phyloP scores from a whole-genome alignment of 2,888 invertebrate species.

The Pterostichus madidus region DNA sequence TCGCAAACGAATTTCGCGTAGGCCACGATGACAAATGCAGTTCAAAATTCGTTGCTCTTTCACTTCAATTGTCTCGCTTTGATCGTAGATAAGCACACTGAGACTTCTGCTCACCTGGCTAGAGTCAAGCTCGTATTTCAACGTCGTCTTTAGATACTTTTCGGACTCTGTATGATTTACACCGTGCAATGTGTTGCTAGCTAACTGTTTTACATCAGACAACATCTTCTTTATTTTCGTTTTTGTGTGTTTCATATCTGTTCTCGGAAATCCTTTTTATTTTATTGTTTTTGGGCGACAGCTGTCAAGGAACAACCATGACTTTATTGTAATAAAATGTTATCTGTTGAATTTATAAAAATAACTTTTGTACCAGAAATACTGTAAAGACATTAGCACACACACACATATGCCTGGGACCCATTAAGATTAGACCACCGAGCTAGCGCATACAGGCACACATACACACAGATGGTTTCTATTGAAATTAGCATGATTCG shows the following conservation, averaged over 20 bases:
- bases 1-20: slow-evolving; percentile 30
- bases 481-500: slow-evolving; percentile 14
- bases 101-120: background rate
- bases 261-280: no score
- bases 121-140: slow-evolving; percentile 7
- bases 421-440: slow-evolving; percentile 8
- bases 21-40: slow-evolving; percentile 40
- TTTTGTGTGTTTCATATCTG: no score
- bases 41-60: slow-evolving; percentile 28
- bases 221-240: no score
- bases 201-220: no score
- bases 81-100: slow-evolving; percentile 20
- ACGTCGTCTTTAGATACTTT: background rate
- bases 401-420: background rate
- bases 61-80: slow-evolving; percentile 8
- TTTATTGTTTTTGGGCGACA: background rate
- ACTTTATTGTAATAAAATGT: background rate
- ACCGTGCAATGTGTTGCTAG: no score
- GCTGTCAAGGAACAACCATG: background rate
- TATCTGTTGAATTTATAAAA: background rate
- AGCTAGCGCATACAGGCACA: background rate
- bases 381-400: background rate
- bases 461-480: slow-evolving; percentile 3
- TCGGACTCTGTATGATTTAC: no score
- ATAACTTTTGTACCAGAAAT: background rate